Evolutionary conservation across 2,113 vertebrate species (phyloP), one percentile per base, ranked within the genome.

Genomic region (Ophiodon elongatus): DNA sequence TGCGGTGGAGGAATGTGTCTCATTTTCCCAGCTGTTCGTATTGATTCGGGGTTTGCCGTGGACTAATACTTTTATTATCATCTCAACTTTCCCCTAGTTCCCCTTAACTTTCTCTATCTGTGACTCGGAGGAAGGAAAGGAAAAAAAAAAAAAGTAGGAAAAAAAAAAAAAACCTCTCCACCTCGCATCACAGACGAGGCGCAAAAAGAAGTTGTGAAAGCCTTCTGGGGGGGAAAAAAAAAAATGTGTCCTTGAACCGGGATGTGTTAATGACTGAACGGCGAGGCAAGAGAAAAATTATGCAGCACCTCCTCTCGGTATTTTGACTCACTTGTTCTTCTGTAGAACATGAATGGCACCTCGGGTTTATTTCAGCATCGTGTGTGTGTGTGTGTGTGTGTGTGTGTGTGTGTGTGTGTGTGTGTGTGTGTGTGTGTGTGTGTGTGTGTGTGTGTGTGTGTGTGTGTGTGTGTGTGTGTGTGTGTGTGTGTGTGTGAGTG

Each of bases 231-330:
- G 78, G 52, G 21, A 9, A 39, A 41, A 14, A n/a, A 8, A 50
- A 73, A 87, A 90, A 88, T 3, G 86, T 88, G 90, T 91, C 86
- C 90, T 90, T 91, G 91, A 91, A 92, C 89, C 86, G 31, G 81
- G 79, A 92, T 84, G 92, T 92, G 91, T 91, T 94, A 91, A 94
- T 93, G 91, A 92, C 85, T 88, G 81, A 91, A 86, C 63, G 11
- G 64, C 45, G 74, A 85, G 72, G 85, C 64, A 84, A 59, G 80
- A 82, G 4, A 33, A 78, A 85, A 84, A 83, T 75, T 78, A 82
- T 80, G 88, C 87, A 71, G 87, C 89, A 64, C 62, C 84, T 77
- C 85, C 68, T 89, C 76, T 57, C 63, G 5, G 82, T 81, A 31
- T 83, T 86, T 85, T 73, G 50, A 72, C 78, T 87, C 41, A 4